These are phyloP conservation scores for Drosophila bocki DNA, from an alignment of 1,140 invertebrate genomes.

Conservation along the genomic window DNA sequence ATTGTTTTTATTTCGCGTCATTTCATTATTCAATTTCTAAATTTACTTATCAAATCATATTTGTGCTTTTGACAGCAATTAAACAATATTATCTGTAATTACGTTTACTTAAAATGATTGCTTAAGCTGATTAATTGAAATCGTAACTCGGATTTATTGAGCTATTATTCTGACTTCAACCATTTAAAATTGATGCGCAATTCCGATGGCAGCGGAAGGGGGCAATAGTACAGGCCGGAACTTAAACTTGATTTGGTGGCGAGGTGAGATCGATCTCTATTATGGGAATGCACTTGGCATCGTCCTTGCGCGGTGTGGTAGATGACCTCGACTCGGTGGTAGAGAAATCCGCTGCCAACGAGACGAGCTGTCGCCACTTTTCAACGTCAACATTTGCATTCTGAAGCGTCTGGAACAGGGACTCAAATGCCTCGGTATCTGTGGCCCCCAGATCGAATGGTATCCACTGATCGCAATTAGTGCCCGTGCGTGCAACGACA, in stretches of 20 bases:
- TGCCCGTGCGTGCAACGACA: constrained; percentile 25
- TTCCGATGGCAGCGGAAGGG: not conserved
- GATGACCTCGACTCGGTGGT: not conserved
- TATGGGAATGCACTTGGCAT: constrained; percentile 33
- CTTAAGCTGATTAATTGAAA: not conserved
- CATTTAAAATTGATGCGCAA: constrained; percentile 3
- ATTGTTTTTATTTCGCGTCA: not conserved
- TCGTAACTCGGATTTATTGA: not conserved
- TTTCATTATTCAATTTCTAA: not conserved
- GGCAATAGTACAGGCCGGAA: constrained; percentile 7
- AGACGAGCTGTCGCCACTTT: constrained; percentile 51
- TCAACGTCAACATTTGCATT: not conserved
- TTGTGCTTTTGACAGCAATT: not conserved
- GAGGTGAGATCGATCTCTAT: constrained; percentile 70
- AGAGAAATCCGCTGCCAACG: constrained; percentile 5
- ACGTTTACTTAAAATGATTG: not conserved
- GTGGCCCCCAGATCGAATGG: constrained; percentile 39
- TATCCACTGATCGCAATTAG: constrained; percentile 25
- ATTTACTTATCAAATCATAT: not conserved
- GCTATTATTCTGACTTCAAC: constrained; percentile 4
- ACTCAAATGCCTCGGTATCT: constrained; percentile 14
- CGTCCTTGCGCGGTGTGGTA: constrained; percentile 9
- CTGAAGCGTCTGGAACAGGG: constrained; percentile 22
- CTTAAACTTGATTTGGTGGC: constrained; percentile 24
- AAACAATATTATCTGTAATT: not conserved